A percentile compares a stretch with the other conserved stretches of the same genome.
These are phyloP conservation scores for Pilophorus perplexus DNA, from an alignment of 2,888 invertebrate genomes.

Conservation along the genomic window DNA sequence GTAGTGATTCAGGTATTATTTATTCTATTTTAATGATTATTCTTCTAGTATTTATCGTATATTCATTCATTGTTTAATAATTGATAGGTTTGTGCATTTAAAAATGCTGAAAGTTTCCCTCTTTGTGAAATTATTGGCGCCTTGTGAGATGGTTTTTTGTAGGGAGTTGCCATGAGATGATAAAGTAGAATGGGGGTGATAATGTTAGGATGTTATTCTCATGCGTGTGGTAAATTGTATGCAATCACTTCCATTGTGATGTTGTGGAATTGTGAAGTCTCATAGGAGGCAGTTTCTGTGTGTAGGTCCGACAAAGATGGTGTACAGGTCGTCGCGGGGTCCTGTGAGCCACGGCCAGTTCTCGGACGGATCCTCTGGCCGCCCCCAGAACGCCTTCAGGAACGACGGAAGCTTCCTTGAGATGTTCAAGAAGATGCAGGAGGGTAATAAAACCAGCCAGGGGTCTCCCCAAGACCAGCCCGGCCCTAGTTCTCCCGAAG, in stretches of 20 bases:
- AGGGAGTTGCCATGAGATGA: neutral
- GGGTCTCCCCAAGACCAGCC: neutral
- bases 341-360: slow-evolving; percentile 9
- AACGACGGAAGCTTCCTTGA: slow-evolving; percentile 90
- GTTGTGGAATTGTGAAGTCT: slow-evolving; percentile 36
- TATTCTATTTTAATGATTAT: slow-evolving; percentile 6
- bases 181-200: slow-evolving; percentile 2
- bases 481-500: neutral
- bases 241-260: neutral
- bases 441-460: slow-evolving; percentile 50
- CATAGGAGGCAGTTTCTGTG: slow-evolving; percentile 50
- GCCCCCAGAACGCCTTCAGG: slow-evolving; percentile 67
- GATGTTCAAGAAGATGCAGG: slow-evolving; percentile 87
- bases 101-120: neutral
- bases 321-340: slow-evolving; percentile 48
- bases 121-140: slow-evolving; percentile 14
- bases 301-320: slow-evolving; percentile 50
- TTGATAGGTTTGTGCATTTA: neutral
- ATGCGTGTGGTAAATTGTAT: neutral
- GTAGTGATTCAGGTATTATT: slow-evolving; percentile 28
- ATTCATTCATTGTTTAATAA: neutral
- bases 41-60: neutral
- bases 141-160: slow-evolving; percentile 16
- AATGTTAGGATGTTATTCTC: neutral
- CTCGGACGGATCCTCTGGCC: slow-evolving; percentile 9